Base-by-base conservation (phyloP, 2,888 invertebrate species). In the Mayetiola destructor region DNA sequence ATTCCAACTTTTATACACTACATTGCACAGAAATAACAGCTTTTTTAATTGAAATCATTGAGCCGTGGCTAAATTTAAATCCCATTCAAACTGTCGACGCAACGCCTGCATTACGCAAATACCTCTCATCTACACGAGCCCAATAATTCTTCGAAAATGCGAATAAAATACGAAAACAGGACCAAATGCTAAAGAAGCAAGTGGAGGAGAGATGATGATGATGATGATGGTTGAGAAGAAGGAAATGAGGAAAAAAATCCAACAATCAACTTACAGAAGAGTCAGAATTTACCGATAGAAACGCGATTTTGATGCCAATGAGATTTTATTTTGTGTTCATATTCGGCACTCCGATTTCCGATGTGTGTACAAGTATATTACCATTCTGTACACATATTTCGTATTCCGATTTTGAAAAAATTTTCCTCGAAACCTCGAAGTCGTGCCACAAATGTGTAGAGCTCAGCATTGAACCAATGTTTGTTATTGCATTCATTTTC, bases 21-120 rank as follows among this genome's bases (percentile, higher is more conserved):
- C 48, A 48, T 48, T 48, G 48, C 48, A 48, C 48, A 48, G 48
- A 48, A 48, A 48, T 48, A 48, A 48, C 48, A 48, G 48, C 48
- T 48, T 48, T 48, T 48, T 48, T 48, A 48, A 48, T 48, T 48
- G 48, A 48, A 48, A 27, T 48, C 48, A 48, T 48, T 48, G 48
- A 48, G 27, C 48, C 48, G 27, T 48, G 48, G 48, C 48, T 27
- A 48, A 48, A 48, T 48, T 48, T 48, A 48, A 48, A 48, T 48
- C 48, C 48, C 48, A 48, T 48, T 48, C 48, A 48, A 48, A 48
- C 48, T 48, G 48, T 48, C 48, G 48, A 48, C 48, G 48, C 48
- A 48, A 48, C 48, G 48, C 48, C 48, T 48, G 48, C 48, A 48
- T 48, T 48, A 48, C 48, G 48, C 48, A 48, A 16, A 48, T 27